Conservation (phyloP, 37 sponge, comb jelly and placozoan genomes). For the Beroe forskalii region DNA sequence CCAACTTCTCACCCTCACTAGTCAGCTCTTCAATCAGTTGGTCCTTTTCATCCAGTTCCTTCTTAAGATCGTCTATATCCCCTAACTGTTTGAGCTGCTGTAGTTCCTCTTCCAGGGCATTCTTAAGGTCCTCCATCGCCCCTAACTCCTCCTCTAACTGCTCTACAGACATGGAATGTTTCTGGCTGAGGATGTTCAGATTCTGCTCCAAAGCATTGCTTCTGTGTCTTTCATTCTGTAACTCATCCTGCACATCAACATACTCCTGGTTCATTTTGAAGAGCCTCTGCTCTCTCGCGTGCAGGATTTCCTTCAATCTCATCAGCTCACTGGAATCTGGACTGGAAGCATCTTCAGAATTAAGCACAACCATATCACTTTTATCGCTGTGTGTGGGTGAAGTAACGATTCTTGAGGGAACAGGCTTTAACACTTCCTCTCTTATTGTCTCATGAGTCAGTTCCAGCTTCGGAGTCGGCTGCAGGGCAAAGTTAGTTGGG, state of each 20-base stretch:
- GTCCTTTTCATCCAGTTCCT: conserved; percentile 29
- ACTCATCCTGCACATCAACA: conserved; percentile 57
- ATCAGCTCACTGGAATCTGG: conserved; percentile 9
- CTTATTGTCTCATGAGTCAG: neutral
- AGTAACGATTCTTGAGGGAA: neutral
- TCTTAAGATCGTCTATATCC: neutral
- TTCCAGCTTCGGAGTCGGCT: neutral
- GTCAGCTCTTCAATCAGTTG: conserved; percentile 41
- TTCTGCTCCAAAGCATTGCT: conserved; percentile 29
- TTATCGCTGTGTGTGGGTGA: conserved; percentile 46
- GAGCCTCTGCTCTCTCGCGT: conserved; percentile 54
- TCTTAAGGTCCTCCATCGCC: conserved; percentile 48
- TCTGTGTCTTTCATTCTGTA: neutral
- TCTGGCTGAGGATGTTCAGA: conserved; percentile 34
- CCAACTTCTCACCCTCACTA: conserved; percentile 53
- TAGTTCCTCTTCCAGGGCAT: conserved; percentile 18
- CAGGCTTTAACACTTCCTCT: neutral
- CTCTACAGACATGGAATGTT: conserved; percentile 21
- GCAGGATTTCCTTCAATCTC: conserved; percentile 32
- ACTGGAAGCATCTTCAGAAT: neutral
- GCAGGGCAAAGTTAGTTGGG: neutral
- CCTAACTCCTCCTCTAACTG: neutral
- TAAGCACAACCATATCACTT: conserved; percentile 25
- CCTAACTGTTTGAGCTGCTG: neutral
- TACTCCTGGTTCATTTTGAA: conserved; percentile 61